Conservation (phyloP, 2,888 invertebrate species). For the Calameuta idolon region DNA sequence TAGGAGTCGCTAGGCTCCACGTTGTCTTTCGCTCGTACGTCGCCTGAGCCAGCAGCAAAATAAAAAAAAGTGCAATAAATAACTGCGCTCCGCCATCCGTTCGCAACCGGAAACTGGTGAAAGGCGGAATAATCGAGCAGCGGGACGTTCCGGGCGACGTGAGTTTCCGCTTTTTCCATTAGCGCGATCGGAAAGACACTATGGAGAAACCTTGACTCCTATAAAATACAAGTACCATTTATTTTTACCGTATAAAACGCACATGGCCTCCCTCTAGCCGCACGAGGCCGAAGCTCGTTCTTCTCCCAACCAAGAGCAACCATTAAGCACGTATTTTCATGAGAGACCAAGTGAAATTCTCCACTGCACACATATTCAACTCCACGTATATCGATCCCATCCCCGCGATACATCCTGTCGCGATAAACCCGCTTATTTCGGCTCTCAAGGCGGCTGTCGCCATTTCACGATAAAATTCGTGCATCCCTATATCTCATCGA, state of each 20-base stretch:
- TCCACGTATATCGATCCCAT: neutral
- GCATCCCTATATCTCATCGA: neutral
- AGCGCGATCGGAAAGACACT: neutral
- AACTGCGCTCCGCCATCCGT: neutral
- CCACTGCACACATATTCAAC: neutral
- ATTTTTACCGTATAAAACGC: neutral
- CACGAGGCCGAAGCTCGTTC: neutral
- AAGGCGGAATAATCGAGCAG: neutral
- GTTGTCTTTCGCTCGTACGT: neutral
- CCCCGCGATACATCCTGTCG: neutral
- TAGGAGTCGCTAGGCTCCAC: neutral
- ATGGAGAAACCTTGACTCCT: neutral
- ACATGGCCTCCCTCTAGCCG: neutral
- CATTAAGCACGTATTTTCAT: neutral
- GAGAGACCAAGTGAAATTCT: neutral
- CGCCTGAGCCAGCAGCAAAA: neutral
- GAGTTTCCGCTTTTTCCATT: neutral
- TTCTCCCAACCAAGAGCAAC: neutral
- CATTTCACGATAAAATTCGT: neutral
- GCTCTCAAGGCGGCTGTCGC: neutral
- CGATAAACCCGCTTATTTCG: neutral
- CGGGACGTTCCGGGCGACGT: neutral
- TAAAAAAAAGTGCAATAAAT: neutral
- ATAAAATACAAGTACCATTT: neutral
- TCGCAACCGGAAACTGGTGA: neutral